Evolutionary conservation across 2,888 invertebrate species (phyloP).

Genomic region (Mythimna ferrago): DNA sequence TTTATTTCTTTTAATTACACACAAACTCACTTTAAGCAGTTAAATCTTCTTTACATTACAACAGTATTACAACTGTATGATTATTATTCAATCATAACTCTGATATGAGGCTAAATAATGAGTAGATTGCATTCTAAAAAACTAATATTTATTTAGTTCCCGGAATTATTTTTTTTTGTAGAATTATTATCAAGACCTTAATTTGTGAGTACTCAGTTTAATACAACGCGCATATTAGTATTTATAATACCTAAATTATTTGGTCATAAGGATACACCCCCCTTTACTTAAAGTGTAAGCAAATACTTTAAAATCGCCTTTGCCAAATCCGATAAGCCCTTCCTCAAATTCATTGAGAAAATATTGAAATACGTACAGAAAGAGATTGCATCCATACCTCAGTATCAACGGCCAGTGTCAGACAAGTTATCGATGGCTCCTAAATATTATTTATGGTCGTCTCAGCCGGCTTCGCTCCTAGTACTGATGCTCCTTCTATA

Average conservation of each 20-base stretch:
- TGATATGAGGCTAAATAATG: too few relatives aligned
- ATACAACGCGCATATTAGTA: too few relatives aligned
- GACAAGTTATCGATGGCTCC: slow-evolving; percentile 75
- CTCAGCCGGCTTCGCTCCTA: slow-evolving; percentile 73
- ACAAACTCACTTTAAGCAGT: too few relatives aligned
- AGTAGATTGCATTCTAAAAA: too few relatives aligned
- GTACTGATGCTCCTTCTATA: slow-evolving; percentile 76
- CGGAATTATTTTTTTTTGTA: too few relatives aligned
- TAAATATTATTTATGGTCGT: slow-evolving; percentile 85
- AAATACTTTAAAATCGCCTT: slow-evolving; percentile 13
- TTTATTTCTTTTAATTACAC: too few relatives aligned
- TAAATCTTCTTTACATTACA: too few relatives aligned
- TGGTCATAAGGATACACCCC: neutral
- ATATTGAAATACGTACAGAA: slow-evolving; percentile 72
- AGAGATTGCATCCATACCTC: slow-evolving; percentile 69
- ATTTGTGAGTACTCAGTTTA: too few relatives aligned
- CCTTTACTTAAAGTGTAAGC: neutral
- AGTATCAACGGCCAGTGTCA: slow-evolving; percentile 70
- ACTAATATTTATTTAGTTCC: too few relatives aligned
- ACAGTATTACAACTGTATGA: too few relatives aligned
- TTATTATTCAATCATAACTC: too few relatives aligned
- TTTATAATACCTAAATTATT: neutral
- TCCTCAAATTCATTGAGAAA: slow-evolving; percentile 61
- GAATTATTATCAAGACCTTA: too few relatives aligned
- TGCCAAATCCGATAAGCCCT: slow-evolving; percentile 22